A percentile compares a stretch with the other conserved stretches of the same genome.
Evolutionary conservation across 2,797 vertebrate species (phyloP).

Genomic region (Epinephelus coioides): DNA sequence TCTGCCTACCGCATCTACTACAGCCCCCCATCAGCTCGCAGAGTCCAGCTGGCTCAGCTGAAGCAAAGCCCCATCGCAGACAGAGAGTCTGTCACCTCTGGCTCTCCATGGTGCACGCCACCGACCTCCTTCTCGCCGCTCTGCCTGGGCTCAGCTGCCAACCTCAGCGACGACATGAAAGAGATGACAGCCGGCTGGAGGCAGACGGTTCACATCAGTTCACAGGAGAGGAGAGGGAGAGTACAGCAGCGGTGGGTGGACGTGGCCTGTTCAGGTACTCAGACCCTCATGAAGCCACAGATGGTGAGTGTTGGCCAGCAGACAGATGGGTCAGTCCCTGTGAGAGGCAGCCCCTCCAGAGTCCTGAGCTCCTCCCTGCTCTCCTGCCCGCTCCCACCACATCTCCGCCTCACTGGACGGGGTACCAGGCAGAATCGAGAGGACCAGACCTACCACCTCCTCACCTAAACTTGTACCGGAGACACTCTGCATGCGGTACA

Average conservation of each 20-base stretch:
- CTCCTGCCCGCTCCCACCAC: slow-evolving; percentile 88
- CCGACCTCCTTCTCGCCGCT: slow-evolving; percentile 85
- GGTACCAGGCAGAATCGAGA: slow-evolving; percentile 87
- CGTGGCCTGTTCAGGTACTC: slow-evolving; percentile 80
- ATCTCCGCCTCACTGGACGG: slow-evolving; percentile 93
- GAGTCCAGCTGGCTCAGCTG: slow-evolving; percentile 86
- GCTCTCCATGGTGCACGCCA: slow-evolving; percentile 78
- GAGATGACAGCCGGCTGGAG: slow-evolving; percentile 94
- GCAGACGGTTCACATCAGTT: slow-evolving; percentile 84
- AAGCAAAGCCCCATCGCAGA: slow-evolving; percentile 64
- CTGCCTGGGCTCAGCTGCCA: slow-evolving; percentile 90
- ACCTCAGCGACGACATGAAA: slow-evolving; percentile 99
- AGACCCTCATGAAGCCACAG: slow-evolving; percentile 77
- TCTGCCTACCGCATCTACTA: slow-evolving; percentile 94
- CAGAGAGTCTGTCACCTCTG: slow-evolving; percentile 53
- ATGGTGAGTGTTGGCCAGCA: slow-evolving; percentile 85
- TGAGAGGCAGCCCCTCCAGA: slow-evolving; percentile 90
- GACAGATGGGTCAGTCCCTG: slow-evolving; percentile 71
- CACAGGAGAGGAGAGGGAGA: slow-evolving; percentile 85
- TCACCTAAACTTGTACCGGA: slow-evolving; percentile 94
- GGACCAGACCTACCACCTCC: slow-evolving; percentile 86
- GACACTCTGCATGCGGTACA: slow-evolving; percentile 83
- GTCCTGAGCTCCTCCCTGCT: slow-evolving; percentile 88
- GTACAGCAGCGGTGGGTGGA: slow-evolving; percentile 86
- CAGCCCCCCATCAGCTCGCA: slow-evolving; percentile 93